Evolutionary conservation across 64 coral and sea anemone genomes (phyloP).

Genomic region (Actinia equina): DNA sequence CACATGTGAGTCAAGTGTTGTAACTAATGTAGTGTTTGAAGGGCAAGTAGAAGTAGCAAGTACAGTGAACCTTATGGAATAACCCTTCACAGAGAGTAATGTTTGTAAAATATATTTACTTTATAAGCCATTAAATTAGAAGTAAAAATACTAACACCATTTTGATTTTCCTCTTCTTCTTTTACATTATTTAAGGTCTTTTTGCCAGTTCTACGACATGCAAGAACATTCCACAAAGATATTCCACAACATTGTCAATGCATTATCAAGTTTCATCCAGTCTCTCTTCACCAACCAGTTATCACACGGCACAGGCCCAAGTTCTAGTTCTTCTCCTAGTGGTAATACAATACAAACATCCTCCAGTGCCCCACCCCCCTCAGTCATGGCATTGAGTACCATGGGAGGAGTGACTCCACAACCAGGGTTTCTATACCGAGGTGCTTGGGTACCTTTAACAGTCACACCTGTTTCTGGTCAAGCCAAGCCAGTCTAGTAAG

Average conservation of each 20-base stretch:
- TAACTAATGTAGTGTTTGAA: too few relatives aligned
- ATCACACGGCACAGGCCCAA: conserved; percentile 47
- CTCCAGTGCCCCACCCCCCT: conserved; percentile 74
- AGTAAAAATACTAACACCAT: background rate
- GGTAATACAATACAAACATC: conserved; percentile 74
- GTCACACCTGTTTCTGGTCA: conserved; percentile 88
- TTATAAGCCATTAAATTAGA: background rate
- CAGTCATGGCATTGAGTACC: conserved; percentile 75
- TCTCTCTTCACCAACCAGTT: conserved; percentile 63
- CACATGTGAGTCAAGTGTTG: too few relatives aligned
- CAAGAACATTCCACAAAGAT: conserved; percentile 98
- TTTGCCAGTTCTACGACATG: conserved; percentile 97
- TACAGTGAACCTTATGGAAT: too few relatives aligned
- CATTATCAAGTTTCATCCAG: conserved; percentile 87
- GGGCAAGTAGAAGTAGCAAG: too few relatives aligned
- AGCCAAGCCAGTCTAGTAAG: conserved; percentile 99
- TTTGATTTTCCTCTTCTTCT: background rate
- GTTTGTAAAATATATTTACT: too few relatives aligned
- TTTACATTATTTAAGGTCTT: conserved; percentile 54
- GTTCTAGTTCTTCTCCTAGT: conserved; percentile 9
- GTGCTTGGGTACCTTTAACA: conserved; percentile 84
- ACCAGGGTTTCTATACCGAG: conserved; percentile 87
- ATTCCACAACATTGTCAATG: conserved; percentile 95
- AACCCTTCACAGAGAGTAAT: too few relatives aligned
- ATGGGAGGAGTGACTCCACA: conserved; percentile 85